Conservation (phyloP, 2,113 vertebrate genomes). For the Python bivittatus region DNA sequence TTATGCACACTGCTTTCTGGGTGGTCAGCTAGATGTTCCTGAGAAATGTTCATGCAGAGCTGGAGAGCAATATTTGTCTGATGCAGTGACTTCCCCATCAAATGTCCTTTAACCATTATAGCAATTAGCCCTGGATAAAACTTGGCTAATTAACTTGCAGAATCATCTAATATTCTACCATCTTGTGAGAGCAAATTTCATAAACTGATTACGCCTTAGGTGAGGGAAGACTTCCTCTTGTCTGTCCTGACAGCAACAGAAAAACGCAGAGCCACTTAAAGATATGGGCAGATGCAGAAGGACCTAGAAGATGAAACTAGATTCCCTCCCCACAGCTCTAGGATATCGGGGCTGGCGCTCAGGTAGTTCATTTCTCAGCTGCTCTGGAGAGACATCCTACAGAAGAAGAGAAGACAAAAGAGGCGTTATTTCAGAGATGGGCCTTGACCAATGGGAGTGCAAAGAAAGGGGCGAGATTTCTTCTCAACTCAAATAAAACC, state of each 20-base stretch:
- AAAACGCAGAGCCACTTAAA: background rate
- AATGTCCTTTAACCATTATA: background rate
- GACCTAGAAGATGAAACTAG: no score
- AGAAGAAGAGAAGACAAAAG: conserved; percentile 9
- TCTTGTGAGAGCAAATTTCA: background rate
- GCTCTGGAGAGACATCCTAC: conserved; percentile 84
- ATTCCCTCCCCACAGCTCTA: background rate
- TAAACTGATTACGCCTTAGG: background rate
- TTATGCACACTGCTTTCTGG: background rate
- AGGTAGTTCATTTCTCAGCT: conserved; percentile 82
- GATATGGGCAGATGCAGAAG: background rate
- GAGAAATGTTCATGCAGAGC: background rate
- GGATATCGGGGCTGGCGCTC: conserved; percentile 88
- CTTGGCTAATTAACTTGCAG: background rate
- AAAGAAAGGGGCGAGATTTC: background rate
- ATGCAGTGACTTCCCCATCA: background rate
- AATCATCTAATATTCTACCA: background rate
- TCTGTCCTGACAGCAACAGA: background rate
- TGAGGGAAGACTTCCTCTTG: background rate
- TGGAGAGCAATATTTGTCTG: background rate
- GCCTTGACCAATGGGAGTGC: background rate
- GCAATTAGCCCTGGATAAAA: no score
- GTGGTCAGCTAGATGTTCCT: background rate
- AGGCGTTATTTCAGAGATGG: background rate
- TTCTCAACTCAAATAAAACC: background rate